Base-by-base conservation (phyloP, 2,113 vertebrate species). In the Pseudorasbora parva region DNA sequence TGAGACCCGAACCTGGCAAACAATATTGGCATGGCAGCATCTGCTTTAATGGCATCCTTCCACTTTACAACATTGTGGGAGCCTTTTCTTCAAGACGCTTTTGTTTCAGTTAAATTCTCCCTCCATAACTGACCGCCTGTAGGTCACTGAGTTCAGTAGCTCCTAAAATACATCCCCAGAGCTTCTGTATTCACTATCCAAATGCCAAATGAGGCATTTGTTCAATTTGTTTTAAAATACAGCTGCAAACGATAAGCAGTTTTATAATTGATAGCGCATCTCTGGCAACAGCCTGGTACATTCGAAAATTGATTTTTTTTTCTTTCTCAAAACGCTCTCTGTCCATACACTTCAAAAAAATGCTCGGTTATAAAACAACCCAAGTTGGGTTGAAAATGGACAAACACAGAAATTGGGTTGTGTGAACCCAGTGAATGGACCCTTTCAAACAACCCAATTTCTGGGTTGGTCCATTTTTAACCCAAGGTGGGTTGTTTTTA, bases 11-110 rank as follows among this genome's bases (percentile, higher is more conserved):
- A 23, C 21, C 33, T 57, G 82, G 78, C 79, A 84, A 78, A 45
- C 51, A 10, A 56, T 57, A 64, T 45, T 88, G 87, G 74, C 79
- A 75, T 81, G 21, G 25, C 4, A 78, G 25, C 64, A 78, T 84
- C 41, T 72, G 62, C 78, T 77, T 77, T 74, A 49, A 84, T 79
- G 77, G 41, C 47, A 19, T 71, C 45, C 57, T 78, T 49, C 84
- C 74, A 80, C 59, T 83, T 51, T 73, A 71, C 77, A 47, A 73
- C 9, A 88, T 73, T 79, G 73, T 86, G 75, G 68, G 71, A 71
- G 56, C 33, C 76, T 78, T 87, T 78, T 56, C 76, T 64, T 21
- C 30, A 54, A 84, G 47, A 49, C 0, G 0, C 15, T 76, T 81
- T 88, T 81, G 41, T 54, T 41, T 81, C 54, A 78, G 23, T 23